Evolutionary conservation across 1,140 invertebrate species (phyloP).

Genomic region (Goniozus legneri): DNA sequence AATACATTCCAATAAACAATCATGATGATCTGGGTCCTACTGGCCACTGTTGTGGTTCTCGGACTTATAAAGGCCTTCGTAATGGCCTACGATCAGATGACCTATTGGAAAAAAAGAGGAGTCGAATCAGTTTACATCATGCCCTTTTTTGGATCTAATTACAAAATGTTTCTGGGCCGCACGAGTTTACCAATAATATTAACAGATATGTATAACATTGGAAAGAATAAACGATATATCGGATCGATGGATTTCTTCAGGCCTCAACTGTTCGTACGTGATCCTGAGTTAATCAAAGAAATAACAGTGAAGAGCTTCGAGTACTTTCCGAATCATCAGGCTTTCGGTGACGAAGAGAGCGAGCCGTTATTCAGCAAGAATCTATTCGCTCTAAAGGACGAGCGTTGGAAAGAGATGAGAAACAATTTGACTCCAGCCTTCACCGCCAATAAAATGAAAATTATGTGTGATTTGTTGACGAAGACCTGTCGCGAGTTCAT

Average conservation of each 20-base stretch:
- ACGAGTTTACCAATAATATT: not conserved
- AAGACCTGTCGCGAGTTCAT: conserved; percentile 13
- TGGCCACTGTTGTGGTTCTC: too few species aligned
- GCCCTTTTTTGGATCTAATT: too few species aligned
- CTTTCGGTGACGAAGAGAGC: conserved; percentile 15
- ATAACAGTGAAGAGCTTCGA: conserved; percentile 65
- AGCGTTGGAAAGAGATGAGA: conserved; percentile 45
- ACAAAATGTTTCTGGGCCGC: conserved; percentile 1
- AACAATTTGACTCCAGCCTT: conserved; percentile 42
- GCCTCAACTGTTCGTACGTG: conserved; percentile 51
- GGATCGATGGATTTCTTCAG: conserved; percentile 54
- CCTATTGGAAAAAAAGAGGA: too few species aligned
- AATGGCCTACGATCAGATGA: too few species aligned
- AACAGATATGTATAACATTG: conserved; percentile 6
- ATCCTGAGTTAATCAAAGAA: conserved; percentile 60
- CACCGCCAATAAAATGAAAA: conserved; percentile 47
- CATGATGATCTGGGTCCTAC: too few species aligned
- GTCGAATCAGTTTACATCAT: too few species aligned
- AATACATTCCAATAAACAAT: too few species aligned
- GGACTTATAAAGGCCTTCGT: too few species aligned
- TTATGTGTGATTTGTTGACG: conserved; percentile 45
- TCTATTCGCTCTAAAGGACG: conserved; percentile 38
- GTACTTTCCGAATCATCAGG: conserved; percentile 57
- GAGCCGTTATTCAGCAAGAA: conserved; percentile 41
- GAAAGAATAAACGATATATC: conserved; percentile 26